Evolutionary conservation across 2,797 vertebrate genomes (phyloP).

Genomic region (Myotis daubentonii): DNA sequence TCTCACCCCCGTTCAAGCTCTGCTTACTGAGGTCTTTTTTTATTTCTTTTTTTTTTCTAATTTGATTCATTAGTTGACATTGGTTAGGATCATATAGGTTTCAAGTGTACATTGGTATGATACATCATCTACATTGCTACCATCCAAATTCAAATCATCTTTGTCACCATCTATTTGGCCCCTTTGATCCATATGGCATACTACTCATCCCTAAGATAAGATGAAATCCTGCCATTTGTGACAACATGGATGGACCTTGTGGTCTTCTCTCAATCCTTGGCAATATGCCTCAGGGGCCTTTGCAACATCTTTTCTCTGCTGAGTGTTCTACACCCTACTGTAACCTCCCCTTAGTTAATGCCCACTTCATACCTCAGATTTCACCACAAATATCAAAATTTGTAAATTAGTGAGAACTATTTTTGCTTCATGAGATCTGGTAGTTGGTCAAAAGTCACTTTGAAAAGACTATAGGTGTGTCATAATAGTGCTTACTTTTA

Average conservation of each 20-base stretch:
- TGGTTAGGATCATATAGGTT: not conserved
- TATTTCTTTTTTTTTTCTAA: not conserved
- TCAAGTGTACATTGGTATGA: not conserved
- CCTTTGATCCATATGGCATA: not conserved
- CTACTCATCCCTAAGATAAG: not conserved
- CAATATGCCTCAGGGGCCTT: not conserved
- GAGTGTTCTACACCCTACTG: rapidly evolving
- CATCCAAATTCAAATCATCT: not conserved
- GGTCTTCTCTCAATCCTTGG: not conserved
- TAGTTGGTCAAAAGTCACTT: not conserved
- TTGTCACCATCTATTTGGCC: not conserved
- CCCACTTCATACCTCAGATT: not conserved
- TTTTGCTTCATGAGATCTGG: not conserved
- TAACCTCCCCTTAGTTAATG: not conserved
- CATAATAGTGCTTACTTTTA: not conserved
- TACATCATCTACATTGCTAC: not conserved
- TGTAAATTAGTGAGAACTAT: not conserved
- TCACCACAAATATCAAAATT: not conserved
- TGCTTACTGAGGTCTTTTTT: not conserved
- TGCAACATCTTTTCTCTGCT: not conserved
- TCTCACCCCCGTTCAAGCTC: not conserved
- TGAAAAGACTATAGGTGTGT: not conserved
- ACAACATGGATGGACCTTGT: not conserved
- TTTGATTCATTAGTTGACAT: not conserved
- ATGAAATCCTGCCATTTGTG: not conserved